Evolutionary conservation across 53 echinoderm and acorn worm genomes (phyloP).

Genomic region (Glandiceps talaboti): DNA sequence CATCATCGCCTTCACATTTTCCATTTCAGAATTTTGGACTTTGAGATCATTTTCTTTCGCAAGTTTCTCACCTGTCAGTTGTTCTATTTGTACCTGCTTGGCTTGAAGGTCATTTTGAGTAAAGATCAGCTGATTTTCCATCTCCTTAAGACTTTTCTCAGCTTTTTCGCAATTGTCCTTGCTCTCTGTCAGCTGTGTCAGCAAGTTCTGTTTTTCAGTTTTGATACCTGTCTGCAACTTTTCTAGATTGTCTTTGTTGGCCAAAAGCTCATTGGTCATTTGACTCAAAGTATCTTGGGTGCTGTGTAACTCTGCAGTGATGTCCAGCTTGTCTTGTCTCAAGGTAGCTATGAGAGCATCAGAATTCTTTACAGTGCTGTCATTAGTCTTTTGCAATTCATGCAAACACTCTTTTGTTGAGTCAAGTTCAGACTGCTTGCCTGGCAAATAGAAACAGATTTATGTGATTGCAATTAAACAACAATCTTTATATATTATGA

Average conservation of each 20-base stretch:
- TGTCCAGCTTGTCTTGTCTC: conserved; percentile 5
- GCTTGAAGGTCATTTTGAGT: conserved; percentile 4
- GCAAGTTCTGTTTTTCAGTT: not conserved
- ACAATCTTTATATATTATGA: too few species aligned
- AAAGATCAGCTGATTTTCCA: conserved; percentile 6
- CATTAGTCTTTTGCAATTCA: not conserved
- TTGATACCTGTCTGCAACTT: conserved; percentile 5
- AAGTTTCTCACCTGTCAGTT: not conserved
- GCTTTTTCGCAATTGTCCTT: not conserved
- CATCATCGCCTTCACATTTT: conserved; percentile 25
- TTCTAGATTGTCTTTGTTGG: conserved; percentile 9
- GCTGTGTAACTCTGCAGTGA: conserved; percentile 12
- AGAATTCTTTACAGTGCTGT: not conserved
- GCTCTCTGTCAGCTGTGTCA: not conserved
- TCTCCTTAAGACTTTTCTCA: conserved; percentile 5
- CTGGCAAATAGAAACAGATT: too few species aligned
- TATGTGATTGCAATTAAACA: too few species aligned
- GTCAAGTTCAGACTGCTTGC: conserved; percentile 11
- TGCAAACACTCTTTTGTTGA: conserved; percentile 8
- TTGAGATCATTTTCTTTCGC: conserved; percentile 16
- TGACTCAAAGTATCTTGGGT: conserved; percentile 20
- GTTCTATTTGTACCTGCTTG: not conserved
- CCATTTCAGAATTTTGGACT: conserved; percentile 15
- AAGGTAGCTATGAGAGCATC: conserved; percentile 5
- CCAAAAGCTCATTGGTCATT: conserved; percentile 12